A percentile compares a stretch with the other conserved stretches of the same genome.
Evolutionary conservation across 2,888 invertebrate species (phyloP).

Genomic region (Corbicula japonica): DNA sequence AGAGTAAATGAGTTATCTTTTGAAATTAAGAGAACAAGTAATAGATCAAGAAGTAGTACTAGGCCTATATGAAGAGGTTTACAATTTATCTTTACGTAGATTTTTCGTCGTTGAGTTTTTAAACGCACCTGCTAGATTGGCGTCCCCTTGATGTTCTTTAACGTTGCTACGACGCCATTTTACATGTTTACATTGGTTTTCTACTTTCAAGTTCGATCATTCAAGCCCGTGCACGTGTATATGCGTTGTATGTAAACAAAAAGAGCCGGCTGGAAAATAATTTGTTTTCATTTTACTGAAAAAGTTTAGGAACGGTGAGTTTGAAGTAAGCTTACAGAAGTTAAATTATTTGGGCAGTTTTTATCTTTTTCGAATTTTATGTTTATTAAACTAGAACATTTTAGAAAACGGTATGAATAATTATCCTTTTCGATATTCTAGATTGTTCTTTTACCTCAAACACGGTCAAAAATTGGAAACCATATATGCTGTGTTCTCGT

Average conservation of each 20-base stretch:
- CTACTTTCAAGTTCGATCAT: constrained; percentile 52
- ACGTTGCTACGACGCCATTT: constrained; percentile 59
- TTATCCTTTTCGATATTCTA: neutral
- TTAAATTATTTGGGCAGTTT: constrained; percentile 2
- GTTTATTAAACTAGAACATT: neutral
- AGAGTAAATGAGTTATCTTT: no score
- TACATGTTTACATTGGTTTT: constrained; percentile 54
- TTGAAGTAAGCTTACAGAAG: neutral
- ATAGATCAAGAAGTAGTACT: no score
- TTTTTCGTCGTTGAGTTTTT: no score
- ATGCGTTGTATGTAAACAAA: constrained; percentile 50
- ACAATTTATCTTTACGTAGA: no score
- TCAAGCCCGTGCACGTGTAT: constrained; percentile 38
- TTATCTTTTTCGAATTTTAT: neutral
- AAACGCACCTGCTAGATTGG: no score
- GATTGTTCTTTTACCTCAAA: no score
- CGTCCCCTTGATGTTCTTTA: no score
- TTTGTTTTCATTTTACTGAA: neutral
- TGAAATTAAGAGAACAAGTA: no score
- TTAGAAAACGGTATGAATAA: neutral
- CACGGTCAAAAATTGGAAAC: no score
- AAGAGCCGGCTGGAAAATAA: neutral
- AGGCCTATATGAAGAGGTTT: no score
- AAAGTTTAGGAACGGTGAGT: neutral
- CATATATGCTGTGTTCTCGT: no score